Evolutionary conservation across 2,113 vertebrate genomes (phyloP), one percentile per base, ranked within the genome.

Genomic region (Dissostichus mawsoni): DNA sequence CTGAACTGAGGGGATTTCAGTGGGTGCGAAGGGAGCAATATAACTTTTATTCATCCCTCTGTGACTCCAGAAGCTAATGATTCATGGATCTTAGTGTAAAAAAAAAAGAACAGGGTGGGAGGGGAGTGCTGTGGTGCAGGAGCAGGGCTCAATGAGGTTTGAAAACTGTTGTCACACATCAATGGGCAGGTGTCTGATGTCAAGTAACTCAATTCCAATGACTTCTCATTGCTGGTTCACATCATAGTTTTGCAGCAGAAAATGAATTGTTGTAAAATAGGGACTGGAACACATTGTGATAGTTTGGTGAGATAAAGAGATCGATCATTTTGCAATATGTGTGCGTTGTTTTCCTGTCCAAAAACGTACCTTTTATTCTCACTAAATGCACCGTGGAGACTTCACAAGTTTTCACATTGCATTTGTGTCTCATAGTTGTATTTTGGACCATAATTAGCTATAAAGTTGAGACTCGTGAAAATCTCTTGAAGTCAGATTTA

Each of bases 161-260:
- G 92, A 94, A 94, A 93, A 90, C 91, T 91, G 87, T 89, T 93
- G 92, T 89, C 87, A 92, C 90, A 88, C 90, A 77, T 92, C 89
- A 85, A 48, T 74, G 90, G 80, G 78, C 90, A 92, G 88, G 86
- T 89, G 90, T 87, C 83, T 91, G 91, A 90, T 90, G 92, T 94
- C 90, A 85, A 90, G 88, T 88, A 86, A 92, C 92, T 92, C 90
- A 92, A 91, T 91, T 90, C 87, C 84, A 85, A 83, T 82, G 81
- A 90, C 87, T 92, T 90, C 76, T 92, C 81, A 53, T 82, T 87
- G 86, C 78, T 83, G 82, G 64, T 64, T 86, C 83, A 83, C 50
- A 23, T 63, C 56, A 69, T 20, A 14, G 47, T 69, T 78, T 76
- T 80, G 48, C 4, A 8, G 68, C 25, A 44, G 53, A 58, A 45